phyloP scores from a whole-genome alignment of 1,140 invertebrate species.

The Daktulosphaira vitifoliae region DNA sequence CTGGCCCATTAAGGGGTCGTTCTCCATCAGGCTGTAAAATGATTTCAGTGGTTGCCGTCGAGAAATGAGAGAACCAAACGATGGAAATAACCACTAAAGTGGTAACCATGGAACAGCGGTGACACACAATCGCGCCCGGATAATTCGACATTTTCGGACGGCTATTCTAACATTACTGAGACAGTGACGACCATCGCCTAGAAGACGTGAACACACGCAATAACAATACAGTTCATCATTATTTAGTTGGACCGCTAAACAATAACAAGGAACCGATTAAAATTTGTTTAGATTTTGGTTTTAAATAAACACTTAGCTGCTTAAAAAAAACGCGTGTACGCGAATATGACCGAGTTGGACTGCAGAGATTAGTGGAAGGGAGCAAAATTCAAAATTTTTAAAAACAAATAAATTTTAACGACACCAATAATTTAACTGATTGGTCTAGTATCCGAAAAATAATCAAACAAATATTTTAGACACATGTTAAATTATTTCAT shows the following conservation, averaged over 20 bases:
- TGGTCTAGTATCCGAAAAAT: too few relatives aligned
- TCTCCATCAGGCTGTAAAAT: background rate
- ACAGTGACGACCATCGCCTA: too few relatives aligned
- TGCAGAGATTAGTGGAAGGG: too few relatives aligned
- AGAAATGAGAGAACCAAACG: too few relatives aligned
- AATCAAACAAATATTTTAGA: too few relatives aligned
- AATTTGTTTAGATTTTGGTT: slow-evolving; percentile 9
- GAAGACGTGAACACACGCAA: background rate
- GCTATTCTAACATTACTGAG: background rate
- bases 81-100: too few relatives aligned
- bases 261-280: slow-evolving; percentile 26
- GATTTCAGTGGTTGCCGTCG: too few relatives aligned
- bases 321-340: background rate
- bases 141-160: background rate
- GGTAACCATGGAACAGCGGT: too few relatives aligned
- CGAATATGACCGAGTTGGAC: background rate
- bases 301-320: slow-evolving; percentile 8
- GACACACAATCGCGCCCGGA: background rate
- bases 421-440: too few relatives aligned
- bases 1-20: background rate
- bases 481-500: too few relatives aligned
- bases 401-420: too few relatives aligned
- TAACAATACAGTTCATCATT: background rate
- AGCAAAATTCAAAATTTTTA: too few relatives aligned
- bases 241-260: background rate